Conservation (phyloP, 2,113 vertebrate genomes). For the Rynchops niger region DNA sequence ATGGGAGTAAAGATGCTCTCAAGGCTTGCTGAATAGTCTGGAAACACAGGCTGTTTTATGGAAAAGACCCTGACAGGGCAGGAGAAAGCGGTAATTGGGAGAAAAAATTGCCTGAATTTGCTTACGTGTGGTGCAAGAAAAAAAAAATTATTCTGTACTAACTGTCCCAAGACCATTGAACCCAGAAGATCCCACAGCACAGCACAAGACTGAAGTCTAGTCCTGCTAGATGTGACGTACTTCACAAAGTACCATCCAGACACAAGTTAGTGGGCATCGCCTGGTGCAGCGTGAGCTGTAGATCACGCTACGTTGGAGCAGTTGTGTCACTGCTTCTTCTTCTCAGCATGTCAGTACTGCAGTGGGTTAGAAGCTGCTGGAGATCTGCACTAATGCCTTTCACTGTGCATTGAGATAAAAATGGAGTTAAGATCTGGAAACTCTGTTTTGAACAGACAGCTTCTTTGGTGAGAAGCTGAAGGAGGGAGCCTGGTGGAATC, state of each 20-base stretch:
- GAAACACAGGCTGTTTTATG: background rate
- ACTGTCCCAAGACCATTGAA: background rate
- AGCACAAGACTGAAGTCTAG: background rate
- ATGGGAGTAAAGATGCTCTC: background rate
- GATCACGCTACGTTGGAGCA: rapidly evolving
- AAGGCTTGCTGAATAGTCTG: background rate
- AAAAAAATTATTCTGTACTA: background rate
- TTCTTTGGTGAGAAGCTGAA: background rate
- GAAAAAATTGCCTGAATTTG: background rate
- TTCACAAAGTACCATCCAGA: background rate
- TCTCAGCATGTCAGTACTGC: background rate
- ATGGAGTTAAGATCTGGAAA: background rate
- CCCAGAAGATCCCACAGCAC: background rate
- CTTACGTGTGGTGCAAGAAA: background rate
- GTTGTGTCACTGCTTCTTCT: background rate
- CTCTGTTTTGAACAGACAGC: background rate
- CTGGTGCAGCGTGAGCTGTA: background rate
- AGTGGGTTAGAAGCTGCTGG: background rate
- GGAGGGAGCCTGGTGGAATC: background rate
- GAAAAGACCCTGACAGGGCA: background rate
- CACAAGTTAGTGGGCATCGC: background rate
- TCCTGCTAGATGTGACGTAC: background rate
- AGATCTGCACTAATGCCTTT: background rate
- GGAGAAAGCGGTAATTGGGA: background rate
- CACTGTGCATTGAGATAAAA: background rate